A percentile compares a stretch with the other conserved stretches of the same genome.
These are phyloP conservation scores for Alaudala cheleensis DNA, from an alignment of 2,113 vertebrate species.

Conservation along the genomic window DNA sequence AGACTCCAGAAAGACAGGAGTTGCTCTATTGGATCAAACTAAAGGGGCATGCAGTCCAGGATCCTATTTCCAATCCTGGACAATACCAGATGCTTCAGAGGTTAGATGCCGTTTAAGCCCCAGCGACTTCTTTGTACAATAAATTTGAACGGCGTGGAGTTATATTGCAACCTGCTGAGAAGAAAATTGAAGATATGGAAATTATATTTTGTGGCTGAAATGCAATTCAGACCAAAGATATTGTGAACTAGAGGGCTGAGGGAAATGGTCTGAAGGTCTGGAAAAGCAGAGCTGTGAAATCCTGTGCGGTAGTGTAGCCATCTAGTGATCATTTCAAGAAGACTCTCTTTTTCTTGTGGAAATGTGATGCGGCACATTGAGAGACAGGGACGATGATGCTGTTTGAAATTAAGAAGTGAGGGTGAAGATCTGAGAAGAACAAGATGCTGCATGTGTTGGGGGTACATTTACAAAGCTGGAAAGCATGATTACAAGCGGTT, in stretches of 20 bases:
- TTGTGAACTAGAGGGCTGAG: not conserved
- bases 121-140: conserved; percentile 3
- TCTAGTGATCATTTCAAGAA: conserved; percentile 55
- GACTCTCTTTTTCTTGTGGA: not conserved
- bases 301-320: conserved; percentile 47
- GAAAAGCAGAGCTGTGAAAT: not conserved
- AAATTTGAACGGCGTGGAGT: conserved; percentile 15
- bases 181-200: conserved; percentile 67
- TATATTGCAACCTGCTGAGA: conserved; percentile 45
- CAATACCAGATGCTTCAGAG: conserved; percentile 18
- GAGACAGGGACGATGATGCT: not conserved
- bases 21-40: not conserved
- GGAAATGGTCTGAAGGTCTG: not conserved
- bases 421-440: not conserved
- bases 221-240: conserved; percentile 32
- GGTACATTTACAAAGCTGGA: not conserved
- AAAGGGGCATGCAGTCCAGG: not conserved
- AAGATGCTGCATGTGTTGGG: not conserved
- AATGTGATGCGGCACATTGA: not conserved
- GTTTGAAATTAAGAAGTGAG: not conserved
- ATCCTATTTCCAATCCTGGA: not conserved
- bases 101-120: conserved; percentile 36
- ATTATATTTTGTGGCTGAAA: conserved; percentile 47
- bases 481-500: not conserved
- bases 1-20: not conserved